phyloP scores from a whole-genome alignment of 2,797 vertebrate species.

The Carapus acus region DNA sequence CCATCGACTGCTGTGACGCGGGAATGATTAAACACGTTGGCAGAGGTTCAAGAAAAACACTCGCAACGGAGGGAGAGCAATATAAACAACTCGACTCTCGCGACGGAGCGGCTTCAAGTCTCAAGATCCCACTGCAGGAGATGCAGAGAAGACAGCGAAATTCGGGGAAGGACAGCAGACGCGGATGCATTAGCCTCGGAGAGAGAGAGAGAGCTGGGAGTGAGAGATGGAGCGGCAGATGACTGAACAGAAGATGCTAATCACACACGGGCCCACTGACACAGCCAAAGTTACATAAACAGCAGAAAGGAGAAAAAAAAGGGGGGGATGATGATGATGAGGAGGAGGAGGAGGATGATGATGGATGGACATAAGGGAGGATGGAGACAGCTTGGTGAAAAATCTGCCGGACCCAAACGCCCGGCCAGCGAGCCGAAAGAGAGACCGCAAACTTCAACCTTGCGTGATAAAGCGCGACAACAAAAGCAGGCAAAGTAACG shows the following conservation, averaged over 20 bases:
- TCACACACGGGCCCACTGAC: slow-evolving; percentile 1
- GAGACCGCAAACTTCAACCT: neutral
- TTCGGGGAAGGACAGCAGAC: neutral
- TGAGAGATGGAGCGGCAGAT: slow-evolving; percentile 1
- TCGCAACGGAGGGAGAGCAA: slow-evolving; percentile 2
- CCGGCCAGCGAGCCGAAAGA: too few relatives aligned
- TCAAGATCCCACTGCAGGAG: neutral
- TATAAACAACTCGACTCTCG: slow-evolving; percentile 3
- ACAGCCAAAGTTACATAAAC: slow-evolving; percentile 6
- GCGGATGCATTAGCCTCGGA: neutral
- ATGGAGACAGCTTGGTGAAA: neutral
- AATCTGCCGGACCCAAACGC: too few relatives aligned
- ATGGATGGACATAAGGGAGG: neutral
- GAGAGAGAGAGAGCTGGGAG: neutral
- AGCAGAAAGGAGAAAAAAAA: too few relatives aligned
- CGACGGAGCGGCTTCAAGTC: neutral
- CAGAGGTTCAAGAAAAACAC: neutral
- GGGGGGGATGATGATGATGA: too few relatives aligned
- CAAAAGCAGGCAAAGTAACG: neutral
- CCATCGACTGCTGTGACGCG: neutral
- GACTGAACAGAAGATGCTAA: neutral
- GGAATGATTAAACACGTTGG: neutral
- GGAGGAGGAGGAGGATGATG: neutral
- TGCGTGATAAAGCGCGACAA: neutral
- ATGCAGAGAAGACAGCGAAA: neutral